Conservation (phyloP, 2,113 vertebrate species). For the Epinephelus fuscoguttatus region DNA sequence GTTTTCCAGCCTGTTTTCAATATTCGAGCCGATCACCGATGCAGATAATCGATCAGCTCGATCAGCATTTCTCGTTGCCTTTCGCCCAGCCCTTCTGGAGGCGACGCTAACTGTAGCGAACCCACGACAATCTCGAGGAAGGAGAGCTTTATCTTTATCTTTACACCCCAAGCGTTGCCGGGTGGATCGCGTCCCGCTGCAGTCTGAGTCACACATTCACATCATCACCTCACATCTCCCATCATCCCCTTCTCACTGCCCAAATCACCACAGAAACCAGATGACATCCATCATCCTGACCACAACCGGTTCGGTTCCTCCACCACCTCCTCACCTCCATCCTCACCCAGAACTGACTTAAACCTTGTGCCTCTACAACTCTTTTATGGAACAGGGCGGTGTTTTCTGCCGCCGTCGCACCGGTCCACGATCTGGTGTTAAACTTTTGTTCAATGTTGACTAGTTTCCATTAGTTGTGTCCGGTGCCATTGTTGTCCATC, state of each 20-base stretch:
- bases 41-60: neutral
- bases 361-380: slow-evolving; percentile 96
- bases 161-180: neutral
- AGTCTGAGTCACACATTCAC: slow-evolving; percentile 60
- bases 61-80: slow-evolving; percentile 37
- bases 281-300: slow-evolving; percentile 3
- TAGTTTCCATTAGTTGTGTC: slow-evolving; percentile 88
- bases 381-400: slow-evolving; percentile 90
- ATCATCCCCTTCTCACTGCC: slow-evolving; percentile 52
- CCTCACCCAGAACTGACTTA: slow-evolving; percentile 69
- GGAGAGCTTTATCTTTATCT: slow-evolving; percentile 54
- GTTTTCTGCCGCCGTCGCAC: slow-evolving; percentile 45
- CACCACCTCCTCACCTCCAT: slow-evolving; percentile 27
- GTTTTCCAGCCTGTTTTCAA: slow-evolving; percentile 8
- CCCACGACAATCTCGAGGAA: slow-evolving; percentile 72
- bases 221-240: slow-evolving; percentile 31
- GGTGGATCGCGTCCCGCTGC: slow-evolving; percentile 15
- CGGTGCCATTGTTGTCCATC: slow-evolving; percentile 92
- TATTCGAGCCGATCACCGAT: neutral
- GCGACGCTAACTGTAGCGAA: slow-evolving; percentile 32
- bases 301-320: neutral
- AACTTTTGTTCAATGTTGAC: slow-evolving; percentile 71
- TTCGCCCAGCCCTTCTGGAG: slow-evolving; percentile 34
- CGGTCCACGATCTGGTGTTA: slow-evolving; percentile 88
- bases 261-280: slow-evolving; percentile 24